Evolutionary conservation across 2,888 invertebrate genomes (phyloP).

Genomic region (Dryadula phaetusa): DNA sequence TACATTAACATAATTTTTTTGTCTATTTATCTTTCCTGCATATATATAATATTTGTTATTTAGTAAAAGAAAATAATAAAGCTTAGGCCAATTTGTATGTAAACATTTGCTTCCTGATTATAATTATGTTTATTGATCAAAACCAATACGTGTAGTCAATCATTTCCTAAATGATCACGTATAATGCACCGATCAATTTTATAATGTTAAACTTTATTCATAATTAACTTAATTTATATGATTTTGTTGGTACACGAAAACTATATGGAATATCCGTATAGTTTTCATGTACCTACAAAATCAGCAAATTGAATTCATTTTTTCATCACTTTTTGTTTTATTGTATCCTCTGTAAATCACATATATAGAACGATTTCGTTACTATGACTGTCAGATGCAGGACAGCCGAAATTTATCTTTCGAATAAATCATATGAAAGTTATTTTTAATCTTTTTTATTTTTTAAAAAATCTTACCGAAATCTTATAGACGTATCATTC

Average conservation of each 20-base stretch:
- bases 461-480: neutral
- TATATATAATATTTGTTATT: too few relatives aligned
- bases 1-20: too few relatives aligned
- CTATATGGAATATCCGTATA: neutral
- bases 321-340: too few relatives aligned
- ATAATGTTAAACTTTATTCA: neutral
- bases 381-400: too few relatives aligned
- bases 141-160: conserved; percentile 23
- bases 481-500: neutral
- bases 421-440: too few relatives aligned
- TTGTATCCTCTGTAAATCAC: too few relatives aligned
- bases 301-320: too few relatives aligned
- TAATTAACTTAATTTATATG: neutral
- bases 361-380: too few relatives aligned
- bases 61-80: neutral
- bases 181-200: conserved; percentile 25
- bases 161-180: conserved; percentile 29
- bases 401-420: too few relatives aligned
- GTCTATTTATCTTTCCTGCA: too few relatives aligned
- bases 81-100: neutral
- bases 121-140: conserved; percentile 5
- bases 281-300: neutral
- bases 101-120: conserved; percentile 7
- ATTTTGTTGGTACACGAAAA: too few relatives aligned
- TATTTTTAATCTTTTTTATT: neutral